Evolutionary conservation across 2,797 vertebrate genomes (phyloP).

Genomic region (Enoplosus armatus): DNA sequence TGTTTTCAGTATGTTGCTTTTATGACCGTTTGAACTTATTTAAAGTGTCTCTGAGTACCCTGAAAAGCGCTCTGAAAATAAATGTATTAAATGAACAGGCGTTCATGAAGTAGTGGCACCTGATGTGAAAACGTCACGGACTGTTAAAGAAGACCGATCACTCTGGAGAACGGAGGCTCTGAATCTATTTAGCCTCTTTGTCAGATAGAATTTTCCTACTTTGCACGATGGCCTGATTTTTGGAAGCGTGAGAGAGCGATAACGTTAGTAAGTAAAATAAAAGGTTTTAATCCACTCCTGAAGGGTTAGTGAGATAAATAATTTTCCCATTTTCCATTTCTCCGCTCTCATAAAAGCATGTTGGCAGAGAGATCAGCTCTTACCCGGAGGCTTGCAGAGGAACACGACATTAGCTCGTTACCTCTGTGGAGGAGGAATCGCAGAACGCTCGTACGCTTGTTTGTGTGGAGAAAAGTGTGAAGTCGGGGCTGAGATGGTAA

Average conservation of each 20-base stretch:
- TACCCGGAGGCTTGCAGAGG: not conserved
- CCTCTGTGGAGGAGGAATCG: not conserved
- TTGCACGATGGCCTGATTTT: not conserved
- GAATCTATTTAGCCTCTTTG: not conserved
- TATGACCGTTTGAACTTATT: no score
- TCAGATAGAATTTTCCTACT: slow-evolving; percentile 8
- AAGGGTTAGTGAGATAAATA: slow-evolving; percentile 27
- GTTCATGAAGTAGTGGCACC: no score
- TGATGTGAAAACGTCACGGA: no score
- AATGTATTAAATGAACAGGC: no score
- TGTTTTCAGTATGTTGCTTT: no score
- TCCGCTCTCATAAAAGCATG: slow-evolving; percentile 30
- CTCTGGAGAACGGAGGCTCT: not conserved
- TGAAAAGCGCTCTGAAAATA: no score
- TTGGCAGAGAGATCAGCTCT: slow-evolving; percentile 21
- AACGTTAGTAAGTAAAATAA: slow-evolving; percentile 26
- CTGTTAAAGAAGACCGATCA: no score
- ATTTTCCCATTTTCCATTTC: slow-evolving; percentile 51
- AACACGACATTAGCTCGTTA: slow-evolving; percentile 15
- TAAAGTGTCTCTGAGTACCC: no score
- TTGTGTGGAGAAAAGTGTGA: not conserved
- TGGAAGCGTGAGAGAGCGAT: not conserved
- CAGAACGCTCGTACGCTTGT: not conserved
- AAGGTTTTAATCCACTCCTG: slow-evolving; percentile 40
- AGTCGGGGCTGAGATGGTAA: not conserved